These are phyloP conservation scores for Hymenochirus boettgeri DNA, from an alignment of 2,113 vertebrate species.

Conservation along the genomic window DNA sequence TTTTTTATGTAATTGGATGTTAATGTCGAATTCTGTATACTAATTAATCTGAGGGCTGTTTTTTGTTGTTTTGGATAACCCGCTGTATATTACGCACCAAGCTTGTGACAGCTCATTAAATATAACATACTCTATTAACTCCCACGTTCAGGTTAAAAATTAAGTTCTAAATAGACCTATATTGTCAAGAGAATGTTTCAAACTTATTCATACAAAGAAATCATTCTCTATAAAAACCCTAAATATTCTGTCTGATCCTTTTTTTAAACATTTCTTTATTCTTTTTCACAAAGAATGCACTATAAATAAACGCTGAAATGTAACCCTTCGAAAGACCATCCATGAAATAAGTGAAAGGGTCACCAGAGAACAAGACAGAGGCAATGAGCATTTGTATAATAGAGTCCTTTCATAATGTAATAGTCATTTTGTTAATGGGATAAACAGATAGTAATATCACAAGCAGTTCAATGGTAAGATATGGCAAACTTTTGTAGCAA, in stretches of 20 bases:
- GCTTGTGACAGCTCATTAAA: slow-evolving; percentile 39
- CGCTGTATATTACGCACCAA: slow-evolving; percentile 10
- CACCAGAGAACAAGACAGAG: slow-evolving; percentile 59
- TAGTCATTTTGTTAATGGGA: slow-evolving; percentile 54
- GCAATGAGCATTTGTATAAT: slow-evolving; percentile 61
- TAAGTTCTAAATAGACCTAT: slow-evolving; percentile 21
- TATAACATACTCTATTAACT: slow-evolving; percentile 27
- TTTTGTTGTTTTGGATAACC: slow-evolving; percentile 2
- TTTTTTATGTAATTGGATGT: neutral
- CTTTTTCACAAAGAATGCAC: slow-evolving; percentile 58
- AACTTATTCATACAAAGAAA: slow-evolving; percentile 65
- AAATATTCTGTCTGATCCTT: slow-evolving; percentile 68
- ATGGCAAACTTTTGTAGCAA: too few species aligned
- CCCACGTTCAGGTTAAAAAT: slow-evolving; percentile 16
- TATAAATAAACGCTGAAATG: slow-evolving; percentile 72
- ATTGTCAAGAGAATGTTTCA: slow-evolving; percentile 64
- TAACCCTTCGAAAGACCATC: slow-evolving; percentile 64
- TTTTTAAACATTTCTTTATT: slow-evolving; percentile 71
- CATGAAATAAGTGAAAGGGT: slow-evolving; percentile 62
- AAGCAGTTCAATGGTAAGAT: slow-evolving; percentile 45
- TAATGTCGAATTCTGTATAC: neutral
- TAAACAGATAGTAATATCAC: slow-evolving; percentile 53
- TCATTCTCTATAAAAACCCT: slow-evolving; percentile 62
- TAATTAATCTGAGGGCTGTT: neutral
- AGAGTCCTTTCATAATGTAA: slow-evolving; percentile 59